Evolutionary conservation across 2,888 invertebrate species (phyloP), one percentile per base, ranked within the genome.

Genomic region (Agonopterix subpropinquella): DNA sequence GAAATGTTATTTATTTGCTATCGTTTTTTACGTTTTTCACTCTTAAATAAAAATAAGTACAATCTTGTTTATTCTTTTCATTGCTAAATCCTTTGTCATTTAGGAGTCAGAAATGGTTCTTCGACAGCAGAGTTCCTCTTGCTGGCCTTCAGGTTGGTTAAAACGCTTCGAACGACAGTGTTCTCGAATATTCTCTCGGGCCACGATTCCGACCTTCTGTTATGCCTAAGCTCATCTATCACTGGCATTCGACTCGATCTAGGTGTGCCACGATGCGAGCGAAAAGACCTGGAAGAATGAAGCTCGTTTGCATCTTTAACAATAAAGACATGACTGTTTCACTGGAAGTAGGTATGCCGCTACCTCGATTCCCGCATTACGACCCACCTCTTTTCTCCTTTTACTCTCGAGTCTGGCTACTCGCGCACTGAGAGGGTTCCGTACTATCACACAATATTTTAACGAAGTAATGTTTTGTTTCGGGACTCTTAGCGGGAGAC

Each of bases 121-220:
- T 88, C 87, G 36, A 61, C 69, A 3, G 73, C 62, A 0, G 88
- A 81, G 53, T 57, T 77, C 48, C 76, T 67, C 52, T 74, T 77
- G 48, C 77, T 80, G 1, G 74, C 62, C 55, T 73, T 79, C 43
- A 87, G 61, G 53, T 72, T 87, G 51, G 63, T 81, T 8, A 87
- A 61, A 4, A 89, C 86, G 48, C 80, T 85, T 18, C 73, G 72
- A 1, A 89, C 77, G 4, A 88, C 67, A 0, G 88, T 76, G 52
- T 86, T 79, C 49, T 87, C 85, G 45, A 80, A 80, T 41, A 88
- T 78, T 55, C 67, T 78, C 43, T 89, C 88, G 0, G 89, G 74
- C 86, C 88, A 88, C 0, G 87, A 84, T 35, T 82, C 83, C 0
- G 85, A 72, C 4, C 74, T 66, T 52, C 73, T 69, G 10, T 70